Conservation (phyloP, 2,888 invertebrate species). For the Lithodes maja region DNA sequence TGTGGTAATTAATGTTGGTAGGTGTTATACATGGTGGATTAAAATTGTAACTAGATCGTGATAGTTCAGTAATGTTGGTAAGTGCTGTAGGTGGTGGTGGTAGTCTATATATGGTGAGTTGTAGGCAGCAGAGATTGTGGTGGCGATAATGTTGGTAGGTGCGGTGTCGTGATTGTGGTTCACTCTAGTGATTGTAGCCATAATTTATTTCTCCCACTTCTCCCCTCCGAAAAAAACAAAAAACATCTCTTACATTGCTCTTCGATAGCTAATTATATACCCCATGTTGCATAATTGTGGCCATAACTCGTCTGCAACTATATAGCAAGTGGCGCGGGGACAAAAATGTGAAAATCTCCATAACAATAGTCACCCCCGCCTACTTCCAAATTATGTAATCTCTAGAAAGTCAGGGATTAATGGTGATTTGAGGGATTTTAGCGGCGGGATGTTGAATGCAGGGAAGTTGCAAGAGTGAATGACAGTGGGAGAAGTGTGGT, state of each 20-base stretch:
- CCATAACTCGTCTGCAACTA: neutral
- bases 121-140: neutral
- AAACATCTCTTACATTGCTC: no score
- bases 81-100: no score
- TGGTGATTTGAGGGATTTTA: neutral
- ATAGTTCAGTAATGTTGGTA: no score
- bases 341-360: neutral
- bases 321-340: neutral
- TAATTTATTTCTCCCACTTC: no score
- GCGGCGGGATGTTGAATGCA: neutral
- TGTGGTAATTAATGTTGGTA: no score
- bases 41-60: no score
- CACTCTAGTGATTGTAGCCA: no score
- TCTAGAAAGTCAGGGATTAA: neutral
- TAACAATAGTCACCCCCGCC: constrained; percentile 1
- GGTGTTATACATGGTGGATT: no score
- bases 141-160: neutral
- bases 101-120: no score
- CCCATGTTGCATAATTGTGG: neutral
- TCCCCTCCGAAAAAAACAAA: no score
- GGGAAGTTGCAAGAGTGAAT: constrained; percentile 1
- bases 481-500: neutral
- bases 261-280: neutral
- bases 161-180: neutral
- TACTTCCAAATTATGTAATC: neutral